Base-by-base conservation (phyloP, 30 jellyfish, hydroid and myxozoan genomes). In the Aurelia sp. region DNA sequence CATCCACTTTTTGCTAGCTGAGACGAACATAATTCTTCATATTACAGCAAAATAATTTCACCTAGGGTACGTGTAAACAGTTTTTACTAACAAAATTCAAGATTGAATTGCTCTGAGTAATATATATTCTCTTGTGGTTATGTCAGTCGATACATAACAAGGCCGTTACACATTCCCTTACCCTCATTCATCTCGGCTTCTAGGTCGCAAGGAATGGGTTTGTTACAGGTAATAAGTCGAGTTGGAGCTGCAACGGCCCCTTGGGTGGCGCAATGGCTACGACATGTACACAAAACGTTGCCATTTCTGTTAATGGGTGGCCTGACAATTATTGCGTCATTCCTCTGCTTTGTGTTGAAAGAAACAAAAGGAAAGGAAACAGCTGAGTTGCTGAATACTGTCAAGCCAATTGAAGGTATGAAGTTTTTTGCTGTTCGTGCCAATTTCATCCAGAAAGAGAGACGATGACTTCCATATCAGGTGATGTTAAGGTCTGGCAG, bases 171-270 rank as follows among this genome's bases (percentile, higher is more conserved):
- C 13, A 44, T 73, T 15, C 19, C 13, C 31, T 51, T 72, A 73
- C n/a, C 33, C 50, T 12, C n/a, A 18, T 71, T 70, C 20, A n/a
- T 58, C 20, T 59, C 77, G 6, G 16, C 13, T n/a, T 47, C 8
- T 63, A 35, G 66, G 59, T 55, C 23, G 53, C 99, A 94, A 74
- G 99, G 97, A 20, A 94, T 94, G 99, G 97, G 99, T 11, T 66
- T 89, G 27, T 76, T 94, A 48, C 91, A 96, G 18, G 97, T 94
- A 62, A 86, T 84, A 37, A 94, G 99, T 64, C 97, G 99, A 16
- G 64, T 85, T 19, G 99, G 99, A 44, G 99, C 96, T 9, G 99
- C 99, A 11, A 22, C 92, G 60, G 97, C 99, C 19, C 99, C 99
- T 4, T 94, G 99, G 99, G 95, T 94, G 62, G 97, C 99, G 11